Evolutionary conservation across 2,113 vertebrate species (phyloP).

Genomic region (Benitochromis conjunctus): DNA sequence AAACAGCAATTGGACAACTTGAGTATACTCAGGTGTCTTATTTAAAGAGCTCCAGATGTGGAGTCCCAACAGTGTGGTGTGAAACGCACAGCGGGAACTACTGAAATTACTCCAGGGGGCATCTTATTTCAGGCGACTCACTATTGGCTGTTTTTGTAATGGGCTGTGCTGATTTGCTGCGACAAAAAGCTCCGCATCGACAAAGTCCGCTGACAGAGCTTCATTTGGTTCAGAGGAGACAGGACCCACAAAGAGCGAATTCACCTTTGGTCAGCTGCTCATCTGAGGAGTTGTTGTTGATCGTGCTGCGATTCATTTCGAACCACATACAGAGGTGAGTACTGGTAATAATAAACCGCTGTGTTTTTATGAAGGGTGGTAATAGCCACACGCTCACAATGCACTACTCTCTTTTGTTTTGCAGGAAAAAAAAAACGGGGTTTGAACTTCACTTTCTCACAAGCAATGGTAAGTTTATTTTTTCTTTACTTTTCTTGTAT

Average conservation of each 20-base stretch:
- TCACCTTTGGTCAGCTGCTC: background rate
- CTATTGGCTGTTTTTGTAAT: slow-evolving; percentile 57
- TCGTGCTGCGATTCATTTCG: background rate
- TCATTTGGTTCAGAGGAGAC: background rate
- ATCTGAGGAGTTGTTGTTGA: background rate
- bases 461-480: slow-evolving; percentile 57
- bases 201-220: slow-evolving; percentile 37
- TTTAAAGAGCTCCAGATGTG: background rate
- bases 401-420: background rate
- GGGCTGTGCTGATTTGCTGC: slow-evolving; percentile 60
- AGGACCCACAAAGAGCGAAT: background rate
- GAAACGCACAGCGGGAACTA: background rate
- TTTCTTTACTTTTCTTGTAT: background rate
- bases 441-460: background rate
- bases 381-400: background rate
- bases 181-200: background rate
- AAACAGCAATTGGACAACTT: background rate
- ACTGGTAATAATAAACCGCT: background rate
- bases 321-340: slow-evolving; percentile 14
- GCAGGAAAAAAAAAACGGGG: background rate
- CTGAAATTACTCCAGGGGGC: background rate
- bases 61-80: background rate
- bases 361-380: background rate
- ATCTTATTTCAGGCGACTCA: slow-evolving; percentile 35
- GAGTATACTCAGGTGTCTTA: background rate